Evolutionary conservation across 2,113 vertebrate genomes (phyloP).

Genomic region (Psammodynastes pulverulentus): DNA sequence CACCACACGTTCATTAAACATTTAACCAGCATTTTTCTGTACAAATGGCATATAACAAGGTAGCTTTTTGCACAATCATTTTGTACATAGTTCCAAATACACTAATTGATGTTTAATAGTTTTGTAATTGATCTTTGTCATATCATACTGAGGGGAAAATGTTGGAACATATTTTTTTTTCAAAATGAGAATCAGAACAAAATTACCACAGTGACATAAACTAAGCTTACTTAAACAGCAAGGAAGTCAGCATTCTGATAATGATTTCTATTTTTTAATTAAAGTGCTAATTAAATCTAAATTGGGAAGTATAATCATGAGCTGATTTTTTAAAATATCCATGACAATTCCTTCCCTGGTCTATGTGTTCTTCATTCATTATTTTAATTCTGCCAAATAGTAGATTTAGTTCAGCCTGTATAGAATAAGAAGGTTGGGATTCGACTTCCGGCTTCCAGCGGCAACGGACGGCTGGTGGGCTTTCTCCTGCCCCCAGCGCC

Average conservation of each 20-base stretch:
- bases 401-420: neutral
- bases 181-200: constrained; percentile 38
- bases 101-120: constrained; percentile 69
- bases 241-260: constrained; percentile 34
- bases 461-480: too few species aligned
- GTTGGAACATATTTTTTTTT: constrained; percentile 54
- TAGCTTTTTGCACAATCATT: constrained; percentile 59
- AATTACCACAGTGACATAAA: constrained; percentile 31
- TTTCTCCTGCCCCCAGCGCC: too few species aligned
- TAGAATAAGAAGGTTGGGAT: neutral
- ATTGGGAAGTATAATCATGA: neutral
- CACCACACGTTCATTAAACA: constrained; percentile 60
- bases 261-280: constrained; percentile 34
- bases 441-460: too few species aligned
- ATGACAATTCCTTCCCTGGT: neutral
- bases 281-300: constrained; percentile 36
- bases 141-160: constrained; percentile 43
- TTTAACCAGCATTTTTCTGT: constrained; percentile 62
- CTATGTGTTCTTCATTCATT: neutral
- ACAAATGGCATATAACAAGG: constrained; percentile 59
- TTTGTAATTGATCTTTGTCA: constrained; percentile 67
- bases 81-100: constrained; percentile 63
- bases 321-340: neutral
- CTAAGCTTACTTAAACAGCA: constrained; percentile 34
- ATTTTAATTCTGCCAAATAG: neutral